Evolutionary conservation across 2,113 vertebrate genomes (phyloP).

Genomic region (Jacana jacana): DNA sequence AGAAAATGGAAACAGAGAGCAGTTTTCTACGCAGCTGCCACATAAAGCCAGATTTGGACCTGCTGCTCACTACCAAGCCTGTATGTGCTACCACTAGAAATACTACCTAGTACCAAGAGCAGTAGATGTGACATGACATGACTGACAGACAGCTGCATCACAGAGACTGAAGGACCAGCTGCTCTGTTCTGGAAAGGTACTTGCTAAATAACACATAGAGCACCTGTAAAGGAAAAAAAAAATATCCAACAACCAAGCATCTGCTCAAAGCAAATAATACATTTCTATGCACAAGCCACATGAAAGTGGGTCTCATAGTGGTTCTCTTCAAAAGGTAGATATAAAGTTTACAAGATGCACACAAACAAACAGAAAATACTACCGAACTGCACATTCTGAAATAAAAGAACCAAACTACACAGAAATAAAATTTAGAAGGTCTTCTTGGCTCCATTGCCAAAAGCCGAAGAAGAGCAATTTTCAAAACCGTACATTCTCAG

Average conservation of each 20-base stretch:
- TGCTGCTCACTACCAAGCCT: background rate
- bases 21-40: background rate
- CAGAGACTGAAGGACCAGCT: background rate
- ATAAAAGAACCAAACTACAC: background rate
- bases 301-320: background rate
- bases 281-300: rapidly evolving
- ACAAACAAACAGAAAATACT: background rate
- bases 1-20: background rate
- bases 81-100: background rate
- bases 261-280: background rate
- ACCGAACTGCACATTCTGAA: background rate
- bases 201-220: background rate
- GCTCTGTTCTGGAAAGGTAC: background rate
- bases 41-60: background rate
- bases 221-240: background rate
- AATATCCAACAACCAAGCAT: no score
- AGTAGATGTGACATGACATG: no score
- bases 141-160: background rate
- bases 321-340: background rate
- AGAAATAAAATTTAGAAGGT: background rate
- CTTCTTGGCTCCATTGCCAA: background rate
- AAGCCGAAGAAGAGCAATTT: background rate
- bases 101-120: background rate
- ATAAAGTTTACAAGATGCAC: background rate
- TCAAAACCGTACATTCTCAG: background rate